Evolutionary conservation across 2,888 invertebrate species (phyloP).

Genomic region (Artemia sinica): DNA sequence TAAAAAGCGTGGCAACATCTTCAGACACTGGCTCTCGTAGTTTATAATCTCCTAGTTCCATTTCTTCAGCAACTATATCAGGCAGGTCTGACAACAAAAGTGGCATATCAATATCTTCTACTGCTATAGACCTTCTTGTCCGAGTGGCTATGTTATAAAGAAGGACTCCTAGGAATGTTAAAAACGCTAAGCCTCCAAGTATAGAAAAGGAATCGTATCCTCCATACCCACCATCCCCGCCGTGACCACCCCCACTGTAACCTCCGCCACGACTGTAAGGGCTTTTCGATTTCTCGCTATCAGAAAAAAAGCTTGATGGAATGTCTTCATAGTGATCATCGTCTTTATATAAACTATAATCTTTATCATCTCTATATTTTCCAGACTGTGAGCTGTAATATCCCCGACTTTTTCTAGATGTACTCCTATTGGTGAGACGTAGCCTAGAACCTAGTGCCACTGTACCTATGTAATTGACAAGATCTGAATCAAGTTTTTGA

Average conservation of each 20-base stretch:
- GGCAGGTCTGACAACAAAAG: slow-evolving; percentile 27
- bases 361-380: not conserved
- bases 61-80: not conserved
- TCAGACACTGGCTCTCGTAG: not conserved
- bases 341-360: not conserved
- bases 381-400: not conserved
- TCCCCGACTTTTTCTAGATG: not conserved
- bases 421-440: not conserved
- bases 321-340: slow-evolving; percentile 6
- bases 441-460: not conserved
- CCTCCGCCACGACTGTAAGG: slow-evolving; percentile 15
- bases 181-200: slow-evolving; percentile 18
- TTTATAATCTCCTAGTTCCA: slow-evolving; percentile 8
- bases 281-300: not conserved
- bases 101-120: slow-evolving; percentile 27
- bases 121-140: slow-evolving; percentile 26
- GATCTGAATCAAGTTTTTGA: not conserved
- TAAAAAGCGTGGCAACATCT: not conserved
- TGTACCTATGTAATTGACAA: slow-evolving; percentile 8
- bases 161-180: slow-evolving; percentile 22
- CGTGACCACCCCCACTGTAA: not conserved
- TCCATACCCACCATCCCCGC: slow-evolving; percentile 22
- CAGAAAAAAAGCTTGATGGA: not conserved
- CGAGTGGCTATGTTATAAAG: slow-evolving; percentile 25
- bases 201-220: slow-evolving; percentile 25